A percentile compares a stretch with the other conserved stretches of the same genome.
phyloP scores from a whole-genome alignment of 1,140 invertebrate genomes.

The Oscheius sp. region DNA sequence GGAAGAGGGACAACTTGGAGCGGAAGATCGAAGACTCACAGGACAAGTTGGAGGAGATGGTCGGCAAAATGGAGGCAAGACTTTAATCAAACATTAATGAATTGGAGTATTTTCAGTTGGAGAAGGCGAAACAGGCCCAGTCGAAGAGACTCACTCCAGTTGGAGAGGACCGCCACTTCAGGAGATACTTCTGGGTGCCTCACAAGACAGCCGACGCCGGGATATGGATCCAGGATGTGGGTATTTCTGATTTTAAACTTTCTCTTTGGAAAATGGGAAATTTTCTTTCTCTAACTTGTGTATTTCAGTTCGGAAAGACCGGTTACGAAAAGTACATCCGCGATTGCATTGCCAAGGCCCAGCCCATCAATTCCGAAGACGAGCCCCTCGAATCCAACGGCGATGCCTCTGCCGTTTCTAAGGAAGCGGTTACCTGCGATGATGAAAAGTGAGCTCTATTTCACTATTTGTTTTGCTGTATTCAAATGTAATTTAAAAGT shows the following conservation, averaged over 20 bases:
- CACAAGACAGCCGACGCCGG: slow-evolving; percentile 15
- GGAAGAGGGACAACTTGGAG: not conserved
- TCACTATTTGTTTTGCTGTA: too few relatives aligned
- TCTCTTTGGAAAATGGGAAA: not conserved
- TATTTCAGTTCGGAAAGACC: slow-evolving; percentile 14
- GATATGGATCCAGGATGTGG: slow-evolving; percentile 22
- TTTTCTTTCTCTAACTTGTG: not conserved
- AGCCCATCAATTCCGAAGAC: not conserved
- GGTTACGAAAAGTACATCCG: slow-evolving; percentile 14
- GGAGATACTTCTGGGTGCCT: slow-evolving; percentile 21
- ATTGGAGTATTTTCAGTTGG: not conserved
- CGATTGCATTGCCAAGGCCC: not conserved
- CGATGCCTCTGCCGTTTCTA: too few relatives aligned
- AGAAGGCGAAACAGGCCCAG: not conserved
- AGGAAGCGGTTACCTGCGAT: too few relatives aligned
- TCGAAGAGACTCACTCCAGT: slow-evolving; percentile 8
- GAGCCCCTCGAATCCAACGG: too few relatives aligned
- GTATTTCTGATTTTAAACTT: not conserved
- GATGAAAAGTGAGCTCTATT: not conserved
- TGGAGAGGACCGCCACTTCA: slow-evolving; percentile 16
- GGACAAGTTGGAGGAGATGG: slow-evolving; percentile 15
- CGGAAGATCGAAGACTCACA: not conserved
- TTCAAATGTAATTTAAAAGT: not conserved
- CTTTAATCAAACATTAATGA: not conserved
- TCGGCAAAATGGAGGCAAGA: not conserved